Base-by-base conservation (phyloP, 2,888 invertebrate species). In the Timandra comae region DNA sequence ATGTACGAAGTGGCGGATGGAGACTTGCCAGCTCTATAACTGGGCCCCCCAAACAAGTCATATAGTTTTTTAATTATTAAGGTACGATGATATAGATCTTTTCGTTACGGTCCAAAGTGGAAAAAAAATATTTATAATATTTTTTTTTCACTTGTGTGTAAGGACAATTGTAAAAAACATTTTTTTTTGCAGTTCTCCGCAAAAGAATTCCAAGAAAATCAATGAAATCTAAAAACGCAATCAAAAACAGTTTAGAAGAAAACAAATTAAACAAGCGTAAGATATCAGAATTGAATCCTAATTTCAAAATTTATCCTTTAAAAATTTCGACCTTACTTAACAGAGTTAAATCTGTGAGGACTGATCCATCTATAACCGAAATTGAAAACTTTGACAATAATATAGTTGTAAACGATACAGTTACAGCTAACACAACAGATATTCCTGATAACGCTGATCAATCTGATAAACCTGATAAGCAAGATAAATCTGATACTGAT, bases 321-420 rank as follows among this genome's bases (percentile, higher is more conserved):
- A 1, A 22, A 8, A 64, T 19, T 20, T 63, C 0, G 67, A 52
- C 49, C 57, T 65, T 1, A 37, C 60, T 0, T 57, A 64, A 22
- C 8, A n/a, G n/a, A n/a, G n/a, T n/a, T n/a, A n/a, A n/a, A n/a
- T n/a, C n/a, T n/a, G n/a, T n/a, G n/a, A n/a, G n/a, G n/a, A 7
- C 35, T 74, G 1, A 63, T 32, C n/a, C 34, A 32, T 6, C 28
- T 22, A 22, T n/a, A 22, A 5, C 8, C 22, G 9, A 8, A 3
- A 22, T 22, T 9, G 8, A 22, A 22, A 22, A 22, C 8, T 2
- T 21, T 0, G 13, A 20, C 26, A 37, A 30, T 4, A n/a, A n/a
- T n/a, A n/a, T n/a, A n/a, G n/a, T n/a, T n/a, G 23, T 33, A 13
- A 32, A 26, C 4, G 26, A 25, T 5, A 11, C 7, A 10, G 7